A percentile compares a stretch with the other conserved stretches of the same genome.
Evolutionary conservation across 2,888 invertebrate genomes (phyloP).

Genomic region (Cerastis rubricosa): DNA sequence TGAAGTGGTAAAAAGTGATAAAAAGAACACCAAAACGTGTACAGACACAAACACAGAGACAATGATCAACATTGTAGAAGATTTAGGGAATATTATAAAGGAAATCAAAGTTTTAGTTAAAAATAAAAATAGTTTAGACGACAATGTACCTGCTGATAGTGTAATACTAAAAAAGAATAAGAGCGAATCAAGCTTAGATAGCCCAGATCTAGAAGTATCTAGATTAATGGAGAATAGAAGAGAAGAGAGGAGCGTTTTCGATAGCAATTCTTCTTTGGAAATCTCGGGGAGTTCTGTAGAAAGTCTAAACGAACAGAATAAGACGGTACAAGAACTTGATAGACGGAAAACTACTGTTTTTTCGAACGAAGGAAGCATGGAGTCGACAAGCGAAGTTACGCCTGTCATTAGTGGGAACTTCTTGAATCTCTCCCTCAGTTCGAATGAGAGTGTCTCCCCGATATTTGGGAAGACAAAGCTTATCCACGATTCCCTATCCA

Average conservation of each 20-base stretch:
- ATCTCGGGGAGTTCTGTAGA: conserved; percentile 89
- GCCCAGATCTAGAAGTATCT: conserved; percentile 89
- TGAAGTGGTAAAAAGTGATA: conserved; percentile 74
- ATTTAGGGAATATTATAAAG: conserved; percentile 84
- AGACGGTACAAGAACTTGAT: conserved; percentile 79
- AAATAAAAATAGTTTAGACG: conserved; percentile 71
- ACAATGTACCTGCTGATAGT: conserved; percentile 84
- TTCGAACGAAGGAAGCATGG: conserved; percentile 85
- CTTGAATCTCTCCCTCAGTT: conserved; percentile 86
- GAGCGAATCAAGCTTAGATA: conserved; percentile 89
- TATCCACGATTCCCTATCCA: conserved; percentile 87
- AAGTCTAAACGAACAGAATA: conserved; percentile 83
- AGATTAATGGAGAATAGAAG: conserved; percentile 85
- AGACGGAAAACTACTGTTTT: conserved; percentile 79
- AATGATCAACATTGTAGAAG: conserved; percentile 84
- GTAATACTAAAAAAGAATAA: conserved; percentile 89
- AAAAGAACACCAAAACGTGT: conserved; percentile 66
- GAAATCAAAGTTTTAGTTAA: conserved; percentile 83
- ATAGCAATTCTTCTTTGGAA: conserved; percentile 87
- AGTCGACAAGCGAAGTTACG: conserved; percentile 85
- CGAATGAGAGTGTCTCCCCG: conserved; percentile 88
- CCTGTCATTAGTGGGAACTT: conserved; percentile 81
- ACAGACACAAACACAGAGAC: conserved; percentile 60
- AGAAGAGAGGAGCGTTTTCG: conserved; percentile 81
- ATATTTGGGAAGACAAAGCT: conserved; percentile 85